Conservation (phyloP, 1,140 invertebrate species). For the Aphis craccivora region DNA sequence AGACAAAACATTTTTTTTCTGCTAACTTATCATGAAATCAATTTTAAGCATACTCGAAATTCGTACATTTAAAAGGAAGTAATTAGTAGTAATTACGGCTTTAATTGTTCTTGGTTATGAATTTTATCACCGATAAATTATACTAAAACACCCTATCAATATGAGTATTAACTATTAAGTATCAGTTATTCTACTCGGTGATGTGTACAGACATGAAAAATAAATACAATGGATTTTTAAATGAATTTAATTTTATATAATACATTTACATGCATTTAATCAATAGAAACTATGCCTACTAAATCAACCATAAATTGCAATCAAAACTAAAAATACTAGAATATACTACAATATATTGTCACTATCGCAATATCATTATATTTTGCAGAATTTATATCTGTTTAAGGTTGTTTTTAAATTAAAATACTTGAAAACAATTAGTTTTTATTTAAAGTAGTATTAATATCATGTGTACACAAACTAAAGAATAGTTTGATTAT, state of each 20-base stretch:
- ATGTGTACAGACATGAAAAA: background rate
- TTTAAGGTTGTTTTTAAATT: background rate
- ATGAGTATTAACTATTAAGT: background rate
- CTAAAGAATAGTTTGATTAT: background rate
- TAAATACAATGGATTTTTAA: background rate
- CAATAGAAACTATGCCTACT: background rate
- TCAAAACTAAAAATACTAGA: background rate
- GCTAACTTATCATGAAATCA: background rate
- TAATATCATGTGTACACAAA: background rate
- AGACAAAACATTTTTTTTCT: too few species aligned
- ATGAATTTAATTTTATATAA: background rate
- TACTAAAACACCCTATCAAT: background rate
- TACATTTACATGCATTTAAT: background rate
- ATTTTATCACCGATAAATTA: too few species aligned
- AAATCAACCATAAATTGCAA: background rate
- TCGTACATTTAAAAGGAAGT: background rate
- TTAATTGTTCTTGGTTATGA: too few species aligned
- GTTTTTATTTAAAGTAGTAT: background rate
- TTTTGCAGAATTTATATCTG: too few species aligned
- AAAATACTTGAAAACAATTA: background rate
- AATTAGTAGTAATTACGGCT: background rate
- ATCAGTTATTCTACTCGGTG: background rate
- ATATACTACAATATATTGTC: background rate
- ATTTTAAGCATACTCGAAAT: background rate
- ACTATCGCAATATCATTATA: background rate